phyloP scores from a whole-genome alignment of 2,113 vertebrate species.

The Labrus mixtus region DNA sequence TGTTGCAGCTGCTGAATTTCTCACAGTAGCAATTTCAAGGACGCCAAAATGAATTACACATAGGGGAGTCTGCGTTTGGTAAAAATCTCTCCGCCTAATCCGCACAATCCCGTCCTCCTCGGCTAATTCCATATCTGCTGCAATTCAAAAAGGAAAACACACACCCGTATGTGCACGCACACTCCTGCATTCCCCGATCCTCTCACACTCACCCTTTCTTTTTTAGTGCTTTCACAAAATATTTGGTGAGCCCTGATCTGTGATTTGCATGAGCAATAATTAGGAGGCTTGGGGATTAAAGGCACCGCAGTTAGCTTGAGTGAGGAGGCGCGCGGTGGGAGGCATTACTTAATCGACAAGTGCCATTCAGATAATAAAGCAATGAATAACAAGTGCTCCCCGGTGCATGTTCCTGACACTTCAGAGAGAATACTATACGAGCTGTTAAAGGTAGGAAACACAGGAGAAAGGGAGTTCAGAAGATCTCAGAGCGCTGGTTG shows the following conservation, averaged over 20 bases:
- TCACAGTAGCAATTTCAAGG: constrained; percentile 83
- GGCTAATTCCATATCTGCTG: constrained; percentile 68
- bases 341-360: constrained; percentile 62
- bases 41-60: constrained; percentile 80
- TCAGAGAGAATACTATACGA: constrained; percentile 13
- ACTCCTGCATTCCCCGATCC: constrained; percentile 47
- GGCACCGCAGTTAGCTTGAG: constrained; percentile 39
- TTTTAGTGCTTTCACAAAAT: constrained; percentile 41
- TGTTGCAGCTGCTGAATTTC: constrained; percentile 80
- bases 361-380: constrained; percentile 69
- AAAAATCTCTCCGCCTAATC: constrained; percentile 76
- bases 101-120: constrained; percentile 72
- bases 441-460: constrained; percentile 26
- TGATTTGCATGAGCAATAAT: constrained; percentile 78
- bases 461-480: not conserved
- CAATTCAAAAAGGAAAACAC: constrained; percentile 29
- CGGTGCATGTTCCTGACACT: constrained; percentile 31
- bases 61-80: constrained; percentile 67
- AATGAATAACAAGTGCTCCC: constrained; percentile 70
- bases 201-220: constrained; percentile 14
- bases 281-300: constrained; percentile 71
- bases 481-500: constrained; percentile 31
- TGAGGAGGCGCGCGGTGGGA: constrained; percentile 56
- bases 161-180: constrained; percentile 38
- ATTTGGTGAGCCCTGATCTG: constrained; percentile 58